Base-by-base conservation (phyloP, 30 jellyfish, hydroid and myxozoan genomes). In the Aurelia coerulea region DNA sequence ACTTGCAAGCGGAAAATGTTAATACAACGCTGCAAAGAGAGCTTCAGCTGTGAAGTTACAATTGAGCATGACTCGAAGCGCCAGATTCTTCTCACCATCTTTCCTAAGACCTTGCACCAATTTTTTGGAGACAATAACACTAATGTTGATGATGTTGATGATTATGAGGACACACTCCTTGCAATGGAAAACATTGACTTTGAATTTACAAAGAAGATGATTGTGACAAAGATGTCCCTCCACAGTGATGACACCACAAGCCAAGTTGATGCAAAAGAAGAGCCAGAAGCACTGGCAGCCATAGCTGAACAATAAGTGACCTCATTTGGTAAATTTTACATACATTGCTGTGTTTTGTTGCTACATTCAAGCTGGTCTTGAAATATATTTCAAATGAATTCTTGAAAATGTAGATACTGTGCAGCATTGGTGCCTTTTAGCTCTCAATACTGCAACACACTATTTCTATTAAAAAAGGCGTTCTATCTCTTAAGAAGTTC, bases 191-290 rank as follows among this genome's bases (percentile, higher is more conserved):
- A 68, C 59, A 35, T 35, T 68, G 80, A 68, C 19, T 23, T 68
- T 10, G 80, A 68, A 18, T 68, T 18, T 18, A 18, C 60, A 23
- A 68, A 68, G 80, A 68, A 68, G 34, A 68, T 68, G 80, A 35
- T 68, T 68, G 80, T 68, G 8, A 68, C 80, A 68, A 68, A 68
- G 80, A 68, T 68, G 54, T 12, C 59, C 13, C 58, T 7, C 59
- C 80, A 68, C 59, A 68, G 29, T 23, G 29, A 23, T 23, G 29
- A 23, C 29, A 23, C 29, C 29, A 23, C 29, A 23, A 23, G 29
- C 29, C 29, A 23, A 23, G 29, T 23, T 23, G 29, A 23, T 23
- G 29, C 29, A 23, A 23, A 23, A 23, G 29, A 23, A 23, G 29
- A 23, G 29, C 29, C 29, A 23, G 29, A 23, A 23, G 29, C 29